Conservation (phyloP, 2,113 vertebrate genomes). For the Pimephales promelas region DNA sequence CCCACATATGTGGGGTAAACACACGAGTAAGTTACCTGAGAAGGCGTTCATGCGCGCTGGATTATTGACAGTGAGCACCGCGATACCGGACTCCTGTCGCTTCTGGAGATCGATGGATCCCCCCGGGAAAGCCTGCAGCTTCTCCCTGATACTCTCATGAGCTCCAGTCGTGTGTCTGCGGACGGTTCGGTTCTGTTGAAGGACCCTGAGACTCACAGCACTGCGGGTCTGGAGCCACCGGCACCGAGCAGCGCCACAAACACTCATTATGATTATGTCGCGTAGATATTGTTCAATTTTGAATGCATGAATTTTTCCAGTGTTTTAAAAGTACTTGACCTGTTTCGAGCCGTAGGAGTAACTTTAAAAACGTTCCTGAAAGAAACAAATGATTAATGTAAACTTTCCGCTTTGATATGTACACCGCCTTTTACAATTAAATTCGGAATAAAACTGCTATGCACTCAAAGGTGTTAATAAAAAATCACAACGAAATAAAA, state of each 20-base stretch:
- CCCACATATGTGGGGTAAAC: not conserved
- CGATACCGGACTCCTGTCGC: slow-evolving; percentile 81
- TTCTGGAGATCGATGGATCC: slow-evolving; percentile 87
- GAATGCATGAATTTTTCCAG: not conserved
- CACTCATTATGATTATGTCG: slow-evolving; percentile 77
- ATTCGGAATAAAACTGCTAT: not conserved
- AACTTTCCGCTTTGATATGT: not conserved
- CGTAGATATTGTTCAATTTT: not conserved
- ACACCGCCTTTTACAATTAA: not conserved
- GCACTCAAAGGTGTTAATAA: not conserved
- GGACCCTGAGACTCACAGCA: slow-evolving; percentile 62
- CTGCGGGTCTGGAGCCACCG: slow-evolving; percentile 59
- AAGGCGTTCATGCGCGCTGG: slow-evolving; percentile 90
- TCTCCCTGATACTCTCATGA: slow-evolving; percentile 79
- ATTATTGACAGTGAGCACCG: slow-evolving; percentile 88
- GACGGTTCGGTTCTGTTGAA: slow-evolving; percentile 68
- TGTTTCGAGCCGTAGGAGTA: not conserved
- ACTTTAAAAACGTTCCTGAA: slow-evolving; percentile 24
- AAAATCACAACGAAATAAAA: not conserved
- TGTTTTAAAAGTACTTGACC: not conserved
- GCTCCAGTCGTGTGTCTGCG: slow-evolving; percentile 76
- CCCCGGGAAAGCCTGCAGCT: slow-evolving; percentile 82
- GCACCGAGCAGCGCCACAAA: slow-evolving; percentile 65
- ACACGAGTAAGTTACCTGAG: slow-evolving; percentile 82
- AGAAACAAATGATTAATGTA: not conserved